Percentiles rank a stretch among this genome's conserved stretches.
Conservation (phyloP, 2,797 vertebrate species). For the Chaetodon trifasciatus region DNA sequence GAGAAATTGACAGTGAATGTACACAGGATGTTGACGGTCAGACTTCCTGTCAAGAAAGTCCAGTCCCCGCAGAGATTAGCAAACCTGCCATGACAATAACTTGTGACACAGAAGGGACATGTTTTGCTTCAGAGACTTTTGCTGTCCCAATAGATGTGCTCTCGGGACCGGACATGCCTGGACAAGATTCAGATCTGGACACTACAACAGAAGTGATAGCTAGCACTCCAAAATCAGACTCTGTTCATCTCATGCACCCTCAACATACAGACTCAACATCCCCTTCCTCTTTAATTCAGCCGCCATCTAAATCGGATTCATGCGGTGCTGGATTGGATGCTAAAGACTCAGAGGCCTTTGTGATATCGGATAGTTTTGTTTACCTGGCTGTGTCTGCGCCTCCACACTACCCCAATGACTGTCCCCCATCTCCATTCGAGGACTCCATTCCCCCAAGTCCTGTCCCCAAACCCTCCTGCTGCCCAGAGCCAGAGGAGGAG, state of each 20-base stretch:
- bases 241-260: slow-evolving; percentile 14
- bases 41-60: slow-evolving; percentile 68
- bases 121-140: slow-evolving; percentile 62
- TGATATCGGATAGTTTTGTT: slow-evolving; percentile 87
- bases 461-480: slow-evolving; percentile 69
- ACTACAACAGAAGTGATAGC: slow-evolving; percentile 44
- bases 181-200: slow-evolving; percentile 48
- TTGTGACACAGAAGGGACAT: slow-evolving; percentile 61
- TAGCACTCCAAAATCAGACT: slow-evolving; percentile 76
- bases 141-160: slow-evolving; percentile 43
- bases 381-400: slow-evolving; percentile 87
- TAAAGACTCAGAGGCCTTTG: slow-evolving; percentile 80
- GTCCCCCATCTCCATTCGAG: slow-evolving; percentile 80
- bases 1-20: slow-evolving; percentile 65
- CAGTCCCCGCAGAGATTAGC: slow-evolving; percentile 53
- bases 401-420: slow-evolving; percentile 73
- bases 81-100: slow-evolving; percentile 41
- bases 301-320: slow-evolving; percentile 55
- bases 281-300: slow-evolving; percentile 56
- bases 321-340: slow-evolving; percentile 63
- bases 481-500: slow-evolving; percentile 76
- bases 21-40: slow-evolving; percentile 68
- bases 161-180: slow-evolving; percentile 53
- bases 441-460: slow-evolving; percentile 84
- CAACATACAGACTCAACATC: slow-evolving; percentile 45